These are phyloP conservation scores for Phymorhynchus buccinoides DNA, from an alignment of 1,140 invertebrate species.

Conservation along the genomic window DNA sequence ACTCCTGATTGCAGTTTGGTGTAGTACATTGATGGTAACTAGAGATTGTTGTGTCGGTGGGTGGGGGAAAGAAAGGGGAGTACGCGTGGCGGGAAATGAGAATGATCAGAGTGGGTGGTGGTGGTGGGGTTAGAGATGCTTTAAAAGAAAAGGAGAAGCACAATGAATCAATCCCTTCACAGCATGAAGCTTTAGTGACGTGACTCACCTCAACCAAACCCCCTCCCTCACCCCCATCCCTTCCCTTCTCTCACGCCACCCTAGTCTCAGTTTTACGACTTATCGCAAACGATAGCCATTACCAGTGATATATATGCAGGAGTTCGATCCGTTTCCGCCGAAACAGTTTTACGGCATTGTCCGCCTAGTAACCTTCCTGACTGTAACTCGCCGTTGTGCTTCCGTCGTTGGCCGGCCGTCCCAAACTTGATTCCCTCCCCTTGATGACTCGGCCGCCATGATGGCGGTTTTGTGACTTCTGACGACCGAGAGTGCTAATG, in stretches of 20 bases:
- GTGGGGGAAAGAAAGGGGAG: no score
- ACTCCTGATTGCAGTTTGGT: not conserved
- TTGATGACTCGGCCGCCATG: not conserved
- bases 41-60: no score
- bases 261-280: not conserved
- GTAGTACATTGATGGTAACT: not conserved
- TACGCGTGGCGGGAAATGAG: no score
- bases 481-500: constrained; percentile 4
- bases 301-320: constrained; percentile 15
- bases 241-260: not conserved
- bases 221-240: not conserved
- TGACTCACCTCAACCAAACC: not conserved
- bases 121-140: not conserved
- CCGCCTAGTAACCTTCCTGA: constrained; percentile 12
- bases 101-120: not conserved
- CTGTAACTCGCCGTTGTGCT: not conserved
- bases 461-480: constrained; percentile 26
- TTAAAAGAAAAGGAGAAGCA: not conserved
- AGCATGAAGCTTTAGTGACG: not conserved
- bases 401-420: not conserved
- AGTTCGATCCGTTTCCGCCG: constrained; percentile 7
- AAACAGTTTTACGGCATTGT: constrained; percentile 31
- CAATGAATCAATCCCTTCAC: not conserved
- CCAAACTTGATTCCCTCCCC: not conserved
- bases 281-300: constrained; percentile 29